Evolutionary conservation across 2,797 vertebrate species (phyloP).

Genomic region (Phoxinus dragarum): DNA sequence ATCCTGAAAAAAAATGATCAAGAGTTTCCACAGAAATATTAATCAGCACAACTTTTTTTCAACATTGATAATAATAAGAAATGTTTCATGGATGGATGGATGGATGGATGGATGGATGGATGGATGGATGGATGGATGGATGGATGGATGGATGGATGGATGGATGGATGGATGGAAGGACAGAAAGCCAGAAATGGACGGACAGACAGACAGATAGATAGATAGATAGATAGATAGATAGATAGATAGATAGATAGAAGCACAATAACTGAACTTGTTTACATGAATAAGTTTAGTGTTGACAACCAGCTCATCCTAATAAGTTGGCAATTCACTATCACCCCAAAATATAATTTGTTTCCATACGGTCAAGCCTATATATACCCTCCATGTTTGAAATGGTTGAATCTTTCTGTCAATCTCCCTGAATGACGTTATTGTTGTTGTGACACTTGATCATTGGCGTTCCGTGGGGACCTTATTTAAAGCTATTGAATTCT

Average conservation of each 20-base stretch:
- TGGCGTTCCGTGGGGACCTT: not conserved
- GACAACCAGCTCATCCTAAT: not conserved
- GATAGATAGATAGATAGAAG: not conserved
- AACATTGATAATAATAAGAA: too few species aligned
- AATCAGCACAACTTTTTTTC: too few species aligned
- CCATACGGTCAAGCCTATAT: not conserved
- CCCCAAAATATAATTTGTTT: constrained; percentile 11
- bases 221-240: not conserved
- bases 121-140: not conserved
- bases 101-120: not conserved
- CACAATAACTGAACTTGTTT: not conserved
- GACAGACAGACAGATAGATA: not conserved
- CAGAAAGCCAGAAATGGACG: not conserved
- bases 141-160: not conserved
- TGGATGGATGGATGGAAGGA: not conserved
- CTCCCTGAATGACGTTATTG: constrained; percentile 19
- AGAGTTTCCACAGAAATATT: too few species aligned
- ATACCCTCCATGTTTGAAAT: not conserved
- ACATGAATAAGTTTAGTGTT: not conserved
- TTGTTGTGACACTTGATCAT: constrained; percentile 37
- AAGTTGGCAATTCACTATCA: constrained; percentile 20
- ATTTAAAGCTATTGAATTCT: constrained; percentile 25
- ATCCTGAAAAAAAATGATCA: too few species aligned
- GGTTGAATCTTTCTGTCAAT: constrained; percentile 19
- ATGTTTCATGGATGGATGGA: not conserved